Evolutionary conservation across 2,797 vertebrate species (phyloP).

Genomic region (Molothrus ater): DNA sequence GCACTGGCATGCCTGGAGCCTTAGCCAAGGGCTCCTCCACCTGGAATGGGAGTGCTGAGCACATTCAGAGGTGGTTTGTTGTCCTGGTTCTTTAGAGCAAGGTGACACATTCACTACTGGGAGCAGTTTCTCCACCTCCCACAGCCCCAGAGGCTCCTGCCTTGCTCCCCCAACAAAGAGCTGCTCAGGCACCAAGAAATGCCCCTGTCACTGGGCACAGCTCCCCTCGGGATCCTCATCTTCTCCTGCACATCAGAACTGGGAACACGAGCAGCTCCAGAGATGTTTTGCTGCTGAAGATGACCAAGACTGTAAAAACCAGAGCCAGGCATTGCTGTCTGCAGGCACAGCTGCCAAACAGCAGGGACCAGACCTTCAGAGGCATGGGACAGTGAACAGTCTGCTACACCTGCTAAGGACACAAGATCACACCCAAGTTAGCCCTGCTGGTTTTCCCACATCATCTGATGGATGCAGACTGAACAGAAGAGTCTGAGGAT

Average conservation of each 20-base stretch:
- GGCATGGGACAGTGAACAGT: neutral
- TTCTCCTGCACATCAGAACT: neutral
- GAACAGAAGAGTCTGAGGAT: neutral
- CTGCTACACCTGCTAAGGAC: neutral
- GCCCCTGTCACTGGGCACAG: neutral
- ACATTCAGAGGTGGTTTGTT: neutral
- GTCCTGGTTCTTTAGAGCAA: neutral
- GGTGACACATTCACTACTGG: neutral
- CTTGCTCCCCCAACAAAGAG: neutral
- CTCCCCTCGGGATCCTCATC: neutral
- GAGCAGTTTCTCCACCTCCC: neutral
- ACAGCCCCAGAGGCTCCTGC: rapidly evolving
- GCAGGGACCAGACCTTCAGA: rapidly evolving
- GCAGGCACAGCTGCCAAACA: no score
- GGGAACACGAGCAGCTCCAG: neutral
- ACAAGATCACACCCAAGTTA: rapidly evolving
- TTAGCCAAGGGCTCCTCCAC: neutral
- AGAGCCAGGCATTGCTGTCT: neutral
- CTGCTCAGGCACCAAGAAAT: neutral
- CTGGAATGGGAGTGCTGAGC: neutral
- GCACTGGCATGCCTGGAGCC: neutral
- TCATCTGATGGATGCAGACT: rapidly evolving
- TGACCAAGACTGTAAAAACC: neutral
- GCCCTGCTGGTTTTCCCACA: neutral
- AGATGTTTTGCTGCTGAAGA: neutral